Evolutionary conservation across 2,888 invertebrate genomes (phyloP), one percentile per base, ranked within the genome.

Genomic region (Rhabditoides inermis): DNA sequence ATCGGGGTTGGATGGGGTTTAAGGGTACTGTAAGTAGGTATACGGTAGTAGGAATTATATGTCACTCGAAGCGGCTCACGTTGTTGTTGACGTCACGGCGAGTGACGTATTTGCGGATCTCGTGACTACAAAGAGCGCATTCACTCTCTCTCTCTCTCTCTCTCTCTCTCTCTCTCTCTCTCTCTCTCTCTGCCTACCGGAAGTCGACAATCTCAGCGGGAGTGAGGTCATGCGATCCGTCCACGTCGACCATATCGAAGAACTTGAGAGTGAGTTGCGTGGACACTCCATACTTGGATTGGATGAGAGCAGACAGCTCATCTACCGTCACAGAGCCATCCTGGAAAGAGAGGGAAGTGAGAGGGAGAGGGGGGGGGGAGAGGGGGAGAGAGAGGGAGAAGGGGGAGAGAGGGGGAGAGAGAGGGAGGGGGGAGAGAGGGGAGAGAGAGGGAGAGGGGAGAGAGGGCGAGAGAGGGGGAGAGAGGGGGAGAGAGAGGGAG

Each of bases 191-290:
- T 32, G 32, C 50, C n/a, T 35, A 60, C 61, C 65, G 51, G 57
- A 70, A 73, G 39, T 73, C 73, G 7, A 73, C 73, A 32, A 73
- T 74, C 53, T 73, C 73, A 1, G 71, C 73, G 1, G 73, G 63
- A 52, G 53, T 69, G 42, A 73, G 53, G 41, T 73, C 70, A 20
- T 56, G 62, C 20, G 63, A 63, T 15, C 55, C 27, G 47, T 73
- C 73, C 6, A 72, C 65, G 52, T 73, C 73, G 35, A 68, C 72
- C 50, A 68, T 63, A 18, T 65, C 61, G 53, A 70, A 73, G 51
- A 71, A 3, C 25, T 25, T 3, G 4, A n/a, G 15, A 42, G 15
- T 42, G 20, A 15, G 25, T 3, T 22, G 22, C n/a, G 22, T 23
- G 42, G 23, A 20, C 42, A 42, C n/a, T 23, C 22, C 18, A 42